A percentile compares a stretch with the other conserved stretches of the same genome.
These are phyloP conservation scores for Conistra vaccinii DNA, from an alignment of 2,888 invertebrate genomes.

Conservation along the genomic window DNA sequence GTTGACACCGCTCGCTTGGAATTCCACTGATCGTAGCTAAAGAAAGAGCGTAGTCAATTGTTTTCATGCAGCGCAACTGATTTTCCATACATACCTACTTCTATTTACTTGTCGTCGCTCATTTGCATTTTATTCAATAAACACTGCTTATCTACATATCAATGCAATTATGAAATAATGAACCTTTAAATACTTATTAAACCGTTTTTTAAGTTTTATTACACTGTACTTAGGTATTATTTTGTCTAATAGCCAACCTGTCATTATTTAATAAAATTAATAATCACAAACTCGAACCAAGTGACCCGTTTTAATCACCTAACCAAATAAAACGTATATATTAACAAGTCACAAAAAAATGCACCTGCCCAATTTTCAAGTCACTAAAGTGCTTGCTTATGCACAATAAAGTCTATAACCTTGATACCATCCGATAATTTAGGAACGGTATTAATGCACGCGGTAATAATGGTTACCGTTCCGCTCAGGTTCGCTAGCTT, in stretches of 20 bases:
- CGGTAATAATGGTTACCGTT: constrained; percentile 30
- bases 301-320: not conserved
- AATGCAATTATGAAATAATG: constrained; percentile 1
- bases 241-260: not conserved
- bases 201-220: too few relatives aligned
- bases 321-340: not conserved
- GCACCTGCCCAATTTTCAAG: not conserved
- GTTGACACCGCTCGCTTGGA: not conserved
- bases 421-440: constrained; percentile 15
- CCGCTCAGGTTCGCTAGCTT: constrained; percentile 16
- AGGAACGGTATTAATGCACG: constrained; percentile 12
- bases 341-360: not conserved
- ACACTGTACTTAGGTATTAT: not conserved
- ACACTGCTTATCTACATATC: not conserved
- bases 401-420: not conserved
- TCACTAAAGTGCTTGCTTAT: not conserved
- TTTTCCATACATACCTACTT: constrained; percentile 11
- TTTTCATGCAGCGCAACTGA: constrained; percentile 22
- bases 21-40: constrained; percentile 9
- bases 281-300: not conserved
- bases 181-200: not conserved
- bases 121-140: constrained; percentile 20
- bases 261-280: not conserved
- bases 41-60: constrained; percentile 27
- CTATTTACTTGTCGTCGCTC: constrained; percentile 1